phyloP scores from a whole-genome alignment of 2,888 invertebrate genomes.

The Drosophila affinis region DNA sequence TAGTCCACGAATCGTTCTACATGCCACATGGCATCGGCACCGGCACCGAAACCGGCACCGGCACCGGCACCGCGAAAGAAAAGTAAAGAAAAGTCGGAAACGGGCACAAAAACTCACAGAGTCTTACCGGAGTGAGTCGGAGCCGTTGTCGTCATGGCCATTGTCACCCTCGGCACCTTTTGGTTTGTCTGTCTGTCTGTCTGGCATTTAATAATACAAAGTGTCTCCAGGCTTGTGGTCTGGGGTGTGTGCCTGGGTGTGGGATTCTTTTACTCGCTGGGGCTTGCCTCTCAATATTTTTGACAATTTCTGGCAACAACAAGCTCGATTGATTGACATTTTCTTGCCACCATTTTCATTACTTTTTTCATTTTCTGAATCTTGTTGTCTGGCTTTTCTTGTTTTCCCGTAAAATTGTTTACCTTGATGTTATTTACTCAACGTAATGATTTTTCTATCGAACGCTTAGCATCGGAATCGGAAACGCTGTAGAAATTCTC shows the following conservation, averaged over 20 bases:
- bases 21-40: no score
- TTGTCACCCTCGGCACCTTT: conserved; percentile 61
- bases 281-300: conserved; percentile 50
- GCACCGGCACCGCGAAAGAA: background rate
- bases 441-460: conserved; percentile 65
- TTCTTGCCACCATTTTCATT: conserved; percentile 64
- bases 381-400: conserved; percentile 23
- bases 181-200: conserved; percentile 60
- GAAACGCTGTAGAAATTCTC: conserved; percentile 25
- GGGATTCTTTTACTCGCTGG: conserved; percentile 17
- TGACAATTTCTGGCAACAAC: conserved; percentile 51
- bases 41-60: no score
- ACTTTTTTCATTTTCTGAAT: conserved; percentile 53
- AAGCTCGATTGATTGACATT: conserved; percentile 69
- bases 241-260: conserved; percentile 6
- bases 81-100: conserved; percentile 48
- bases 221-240: conserved; percentile 48
- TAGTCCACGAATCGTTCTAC: background rate
- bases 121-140: conserved; percentile 8
- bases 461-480: conserved; percentile 41
- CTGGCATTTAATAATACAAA: conserved; percentile 71
- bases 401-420: conserved; percentile 48
- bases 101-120: conserved; percentile 45
- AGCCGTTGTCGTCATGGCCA: conserved; percentile 40
- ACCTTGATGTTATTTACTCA: conserved; percentile 53